Evolutionary conservation across 2,113 vertebrate genomes (phyloP).

Genomic region (Siphamia tubifer): DNA sequence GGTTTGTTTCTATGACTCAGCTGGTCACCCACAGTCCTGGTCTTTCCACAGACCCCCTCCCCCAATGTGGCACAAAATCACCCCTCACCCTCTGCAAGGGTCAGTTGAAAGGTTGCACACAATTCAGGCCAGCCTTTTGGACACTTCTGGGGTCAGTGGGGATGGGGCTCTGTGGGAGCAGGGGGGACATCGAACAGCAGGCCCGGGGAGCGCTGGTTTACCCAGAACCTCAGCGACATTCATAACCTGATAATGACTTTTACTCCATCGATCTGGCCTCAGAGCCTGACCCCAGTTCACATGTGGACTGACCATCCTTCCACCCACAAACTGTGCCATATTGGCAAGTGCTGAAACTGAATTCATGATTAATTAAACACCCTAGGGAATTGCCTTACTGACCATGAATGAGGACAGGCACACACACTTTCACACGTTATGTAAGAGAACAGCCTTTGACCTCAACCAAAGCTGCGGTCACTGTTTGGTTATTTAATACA

Average conservation of each 20-base stretch:
- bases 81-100: slow-evolving; percentile 47
- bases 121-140: slow-evolving; percentile 66
- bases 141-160: slow-evolving; percentile 72
- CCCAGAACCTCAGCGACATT: slow-evolving; percentile 50
- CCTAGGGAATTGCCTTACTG: slow-evolving; percentile 17
- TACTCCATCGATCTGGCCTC: slow-evolving; percentile 70
- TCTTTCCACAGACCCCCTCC: slow-evolving; percentile 39
- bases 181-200: slow-evolving; percentile 28
- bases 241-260: slow-evolving; percentile 74
- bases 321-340: slow-evolving; percentile 44
- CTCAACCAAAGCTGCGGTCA: neutral
- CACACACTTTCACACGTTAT: slow-evolving; percentile 54
- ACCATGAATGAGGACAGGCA: slow-evolving; percentile 20
- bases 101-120: slow-evolving; percentile 73
- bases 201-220: slow-evolving; percentile 34
- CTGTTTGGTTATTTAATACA: slow-evolving; percentile 7
- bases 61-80: slow-evolving; percentile 40
- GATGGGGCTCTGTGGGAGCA: slow-evolving; percentile 49
- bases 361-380: slow-evolving; percentile 59
- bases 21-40: slow-evolving; percentile 15
- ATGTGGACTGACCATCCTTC: slow-evolving; percentile 22
- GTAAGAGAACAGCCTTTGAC: slow-evolving; percentile 23
- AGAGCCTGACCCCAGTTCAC: slow-evolving; percentile 54
- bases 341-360: slow-evolving; percentile 60
- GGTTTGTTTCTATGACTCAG: slow-evolving; percentile 47